Conservation (phyloP, 2,113 vertebrate genomes). For the Epinephelus lanceolatus region DNA sequence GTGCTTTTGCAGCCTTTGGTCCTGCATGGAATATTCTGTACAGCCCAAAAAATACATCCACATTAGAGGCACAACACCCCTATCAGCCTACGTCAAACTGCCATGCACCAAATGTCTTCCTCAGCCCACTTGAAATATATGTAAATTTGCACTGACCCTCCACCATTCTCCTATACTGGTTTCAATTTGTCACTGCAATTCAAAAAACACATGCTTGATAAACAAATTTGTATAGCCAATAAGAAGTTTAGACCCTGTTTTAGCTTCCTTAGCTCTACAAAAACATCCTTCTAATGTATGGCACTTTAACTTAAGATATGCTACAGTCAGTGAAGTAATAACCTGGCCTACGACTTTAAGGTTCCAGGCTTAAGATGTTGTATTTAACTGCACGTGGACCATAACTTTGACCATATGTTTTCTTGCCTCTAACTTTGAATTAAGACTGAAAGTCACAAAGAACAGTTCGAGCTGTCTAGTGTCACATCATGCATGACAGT, state of each 20-base stretch:
- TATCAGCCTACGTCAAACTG: neutral
- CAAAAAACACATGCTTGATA: neutral
- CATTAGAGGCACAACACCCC: slow-evolving; percentile 46
- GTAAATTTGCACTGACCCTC: neutral
- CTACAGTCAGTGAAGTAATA: neutral
- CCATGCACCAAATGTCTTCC: slow-evolving; percentile 2
- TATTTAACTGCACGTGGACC: neutral
- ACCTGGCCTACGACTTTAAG: neutral
- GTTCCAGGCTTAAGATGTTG: neutral
- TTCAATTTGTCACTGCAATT: neutral
- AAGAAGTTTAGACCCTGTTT: neutral
- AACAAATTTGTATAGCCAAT: neutral
- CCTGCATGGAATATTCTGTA: slow-evolving; percentile 89
- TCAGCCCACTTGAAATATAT: neutral
- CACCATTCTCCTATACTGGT: neutral
- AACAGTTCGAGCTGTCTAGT: neutral
- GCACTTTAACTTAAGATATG: neutral
- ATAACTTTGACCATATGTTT: neutral
- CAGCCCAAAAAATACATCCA: slow-evolving; percentile 59
- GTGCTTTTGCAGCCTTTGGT: slow-evolving; percentile 93
- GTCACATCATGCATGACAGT: neutral
- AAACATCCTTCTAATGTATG: neutral
- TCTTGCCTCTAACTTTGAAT: neutral
- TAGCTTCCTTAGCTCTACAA: too few species aligned
- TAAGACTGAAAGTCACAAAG: neutral